Evolutionary conservation across 1,140 invertebrate species (phyloP), one percentile per base, ranked within the genome.

Genomic region (Berghia stephanieae): DNA sequence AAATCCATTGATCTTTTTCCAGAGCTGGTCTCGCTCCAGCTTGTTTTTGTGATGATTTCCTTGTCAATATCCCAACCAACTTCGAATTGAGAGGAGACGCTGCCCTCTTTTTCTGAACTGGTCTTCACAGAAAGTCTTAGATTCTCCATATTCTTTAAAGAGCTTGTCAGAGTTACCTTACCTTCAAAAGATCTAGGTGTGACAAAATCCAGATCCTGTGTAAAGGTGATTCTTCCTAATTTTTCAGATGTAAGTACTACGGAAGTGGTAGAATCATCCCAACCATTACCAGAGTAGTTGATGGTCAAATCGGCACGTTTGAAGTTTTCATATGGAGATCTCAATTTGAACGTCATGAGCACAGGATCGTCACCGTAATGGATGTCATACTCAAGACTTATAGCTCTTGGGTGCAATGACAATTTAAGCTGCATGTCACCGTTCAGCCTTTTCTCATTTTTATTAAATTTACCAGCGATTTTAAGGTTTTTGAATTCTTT

Each of bases 51-150:
- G 16, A 21, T 13, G 31, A 81, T 63, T 44, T 72, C 74, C 38
- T 81, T 77, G 38, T 63, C 43, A 55, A 44, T n/a, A 24, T 70
- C 44, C 80, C 80, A 81, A 40, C 75, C 77, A 6, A 77, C 10
- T 42, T 77, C 46, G 13, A 78, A 21, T 8, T 42, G 73, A 4
- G 78, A 75, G 18, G 18, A 21, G n/a, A 31, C 46, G 0, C 46
- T 71, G 21, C 31, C 42, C 10, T 4, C 52, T 1, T 46, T 42
- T 16, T 46, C 44, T 16, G 43, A 60, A 6, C 36, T 46, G 21
- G 49, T 75, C 70, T 49, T 70, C 27, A 81, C 18, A 46, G 40
- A n/a, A 46, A 82, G 46, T 57, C 77, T 77, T 1, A 80, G 57
- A 57, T 79, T 67, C 57, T 82, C 55, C 67, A 75, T 67, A 27